Conservation (phyloP, 1,140 invertebrate genomes). For the Zaprionus camerounensis region DNA sequence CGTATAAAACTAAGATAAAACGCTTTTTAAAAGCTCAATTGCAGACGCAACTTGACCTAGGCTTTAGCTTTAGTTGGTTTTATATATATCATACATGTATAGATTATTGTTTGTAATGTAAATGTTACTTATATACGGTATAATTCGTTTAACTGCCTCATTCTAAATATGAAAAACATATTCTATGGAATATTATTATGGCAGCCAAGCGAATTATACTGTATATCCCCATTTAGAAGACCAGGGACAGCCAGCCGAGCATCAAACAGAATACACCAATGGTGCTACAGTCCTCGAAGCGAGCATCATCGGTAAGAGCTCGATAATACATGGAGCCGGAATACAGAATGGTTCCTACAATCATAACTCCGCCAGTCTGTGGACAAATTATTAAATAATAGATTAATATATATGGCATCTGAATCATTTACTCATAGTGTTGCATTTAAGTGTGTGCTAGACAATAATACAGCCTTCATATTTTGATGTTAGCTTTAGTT, state of each 20-base stretch:
- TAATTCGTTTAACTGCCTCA: background rate
- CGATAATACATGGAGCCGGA: constrained; percentile 95
- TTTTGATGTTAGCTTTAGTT: constrained; percentile 77
- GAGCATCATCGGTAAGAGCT: constrained; percentile 91
- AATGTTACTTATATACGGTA: constrained; percentile 12
- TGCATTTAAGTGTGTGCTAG: constrained; percentile 51
- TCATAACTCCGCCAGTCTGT: constrained; percentile 92
- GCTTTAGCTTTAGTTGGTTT: constrained; percentile 48
- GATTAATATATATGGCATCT: background rate
- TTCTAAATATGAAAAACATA: no score
- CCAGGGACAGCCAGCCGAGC: constrained; percentile 93
- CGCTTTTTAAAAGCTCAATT: constrained; percentile 37
- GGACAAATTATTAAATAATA: constrained; percentile 29
- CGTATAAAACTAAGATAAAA: constrained; percentile 19
- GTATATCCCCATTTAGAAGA: constrained; percentile 85
- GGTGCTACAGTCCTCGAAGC: constrained; percentile 90
- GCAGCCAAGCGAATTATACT: background rate
- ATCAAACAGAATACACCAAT: constrained; percentile 94
- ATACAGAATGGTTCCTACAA: constrained; percentile 92
- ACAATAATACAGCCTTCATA: constrained; percentile 53
- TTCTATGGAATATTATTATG: no score
- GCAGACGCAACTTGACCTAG: constrained; percentile 31
- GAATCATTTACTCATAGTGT: constrained; percentile 10
- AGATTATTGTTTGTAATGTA: constrained; percentile 28
- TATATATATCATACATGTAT: constrained; percentile 17